Base-by-base conservation (phyloP, 2,888 invertebrate species). In the Drosophila fungiperda region DNA sequence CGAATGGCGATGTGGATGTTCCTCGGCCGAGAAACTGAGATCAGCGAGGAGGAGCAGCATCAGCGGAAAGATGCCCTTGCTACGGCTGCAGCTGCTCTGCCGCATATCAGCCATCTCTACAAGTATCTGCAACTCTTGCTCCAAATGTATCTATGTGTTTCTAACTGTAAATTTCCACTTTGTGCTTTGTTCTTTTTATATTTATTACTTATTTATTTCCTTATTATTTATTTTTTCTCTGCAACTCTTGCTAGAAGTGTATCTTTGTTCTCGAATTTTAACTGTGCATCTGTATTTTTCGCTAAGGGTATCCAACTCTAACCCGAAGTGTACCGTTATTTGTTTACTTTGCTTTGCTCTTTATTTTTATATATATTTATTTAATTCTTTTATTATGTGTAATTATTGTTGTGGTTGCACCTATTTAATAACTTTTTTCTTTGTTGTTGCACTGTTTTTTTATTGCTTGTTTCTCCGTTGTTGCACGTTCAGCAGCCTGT, bases 31-130 rank as follows among this genome's bases (percentile, higher is more conserved):
- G 5, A 26, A 77, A 60, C 78, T 59, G 8, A 59, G 20, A 23
- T 63, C 80, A 7, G 76, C 71, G 35, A 76, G 60, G 8, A 78
- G 68, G 17, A 80, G 81, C 52, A 68, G 42, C 81, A 73, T 36
- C 29, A 75, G 38, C 57, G 64, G 58, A 48, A 52, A 55, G 20
- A 52, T 11, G 11, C 68, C 49, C 48, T 33, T 50, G 70, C 60
- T 65, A 50, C 57, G 55, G 49, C 36, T 52, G 38, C 48, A 42
- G 68, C 68, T 45, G 45, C 15, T 45, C 23, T 45, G 45, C 45
- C 23, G 23, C 23, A 45, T 15, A 12, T 15, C 53, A 20, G 40
- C 7, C 77, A 76, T 77, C 57, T n/a, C 49, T 15, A n/a, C 11
- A 45, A 9, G 35, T 9, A 66, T 67, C 15, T 68, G 26, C 35